Percentiles rank a stretch among this genome's conserved stretches.
Conservation (phyloP, 2,888 invertebrate genomes). For the Patella pellucida region DNA sequence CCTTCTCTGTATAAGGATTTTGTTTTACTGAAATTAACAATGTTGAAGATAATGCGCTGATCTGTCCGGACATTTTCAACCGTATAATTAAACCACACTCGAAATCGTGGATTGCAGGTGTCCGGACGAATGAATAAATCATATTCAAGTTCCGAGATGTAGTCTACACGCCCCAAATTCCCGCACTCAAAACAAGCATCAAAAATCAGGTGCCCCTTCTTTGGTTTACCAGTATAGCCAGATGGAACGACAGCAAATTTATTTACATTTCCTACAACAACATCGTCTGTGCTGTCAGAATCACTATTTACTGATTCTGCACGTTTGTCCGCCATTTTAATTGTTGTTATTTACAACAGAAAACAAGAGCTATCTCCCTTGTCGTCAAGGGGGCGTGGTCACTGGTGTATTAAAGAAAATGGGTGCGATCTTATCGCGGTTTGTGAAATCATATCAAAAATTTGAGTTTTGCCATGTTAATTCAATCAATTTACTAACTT, state of each 20-base stretch:
- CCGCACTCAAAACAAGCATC: conserved; percentile 98
- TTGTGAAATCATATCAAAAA: no score
- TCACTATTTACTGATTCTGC: conserved; percentile 70
- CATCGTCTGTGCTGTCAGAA: conserved; percentile 76
- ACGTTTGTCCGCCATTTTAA: conserved; percentile 69
- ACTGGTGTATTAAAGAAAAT: no score
- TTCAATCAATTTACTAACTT: no score
- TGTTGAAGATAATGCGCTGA: conserved; percentile 94
- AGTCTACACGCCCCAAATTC: conserved; percentile 94
- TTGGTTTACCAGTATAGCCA: conserved; percentile 85
- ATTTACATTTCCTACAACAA: conserved; percentile 92
- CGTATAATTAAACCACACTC: conserved; percentile 98
- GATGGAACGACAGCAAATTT: conserved; percentile 71
- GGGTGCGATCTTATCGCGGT: no score
- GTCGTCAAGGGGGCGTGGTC: no score
- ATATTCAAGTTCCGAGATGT: conserved; percentile 94
- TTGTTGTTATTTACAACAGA: conserved; percentile 17
- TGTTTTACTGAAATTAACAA: conserved; percentile 95
- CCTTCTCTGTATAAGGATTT: conserved; percentile 89
- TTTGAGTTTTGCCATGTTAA: no score
- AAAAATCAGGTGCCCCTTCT: conserved; percentile 95
- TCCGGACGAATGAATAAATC: conserved; percentile 96
- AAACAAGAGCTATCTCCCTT: no score
- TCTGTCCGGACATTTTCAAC: conserved; percentile 95
- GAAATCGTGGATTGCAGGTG: conserved; percentile 91